phyloP scores from a whole-genome alignment of 2,888 invertebrate genomes.

The Cremastinae sp. region DNA sequence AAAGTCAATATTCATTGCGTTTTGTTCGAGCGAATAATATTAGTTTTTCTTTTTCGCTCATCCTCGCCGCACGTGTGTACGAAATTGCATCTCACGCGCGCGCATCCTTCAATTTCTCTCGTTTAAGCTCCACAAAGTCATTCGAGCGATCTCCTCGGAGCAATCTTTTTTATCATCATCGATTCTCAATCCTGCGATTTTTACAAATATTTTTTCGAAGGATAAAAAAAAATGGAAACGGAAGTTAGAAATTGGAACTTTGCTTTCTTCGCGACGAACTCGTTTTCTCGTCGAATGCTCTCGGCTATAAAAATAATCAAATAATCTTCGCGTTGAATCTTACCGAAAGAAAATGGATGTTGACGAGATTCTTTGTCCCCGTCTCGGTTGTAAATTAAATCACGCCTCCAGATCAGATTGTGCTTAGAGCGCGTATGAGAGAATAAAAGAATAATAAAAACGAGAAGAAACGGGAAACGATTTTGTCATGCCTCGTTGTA shows the following conservation, averaged over 20 bases:
- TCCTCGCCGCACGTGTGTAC: slow-evolving; percentile 2
- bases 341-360: too few relatives aligned
- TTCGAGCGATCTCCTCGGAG: slow-evolving; percentile 32
- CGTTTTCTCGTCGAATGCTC: too few relatives aligned
- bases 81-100: slow-evolving; percentile 28
- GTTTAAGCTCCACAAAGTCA: slow-evolving; percentile 47
- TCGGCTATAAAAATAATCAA: too few relatives aligned
- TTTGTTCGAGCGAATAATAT: slow-evolving; percentile 25
- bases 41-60: slow-evolving; percentile 14
- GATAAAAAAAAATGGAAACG: background rate
- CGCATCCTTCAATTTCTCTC: slow-evolving; percentile 47
- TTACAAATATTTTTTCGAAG: background rate
- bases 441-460: slow-evolving; percentile 14
- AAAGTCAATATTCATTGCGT: slow-evolving; percentile 51
- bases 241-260: too few relatives aligned
- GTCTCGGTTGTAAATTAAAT: too few relatives aligned
- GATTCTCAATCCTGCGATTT: background rate
- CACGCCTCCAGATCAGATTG: too few relatives aligned
- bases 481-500: slow-evolving; percentile 56
- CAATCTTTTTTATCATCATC: slow-evolving; percentile 14
- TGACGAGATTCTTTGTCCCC: too few relatives aligned
- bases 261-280: too few relatives aligned
- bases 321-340: too few relatives aligned
- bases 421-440: too few relatives aligned
- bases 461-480: slow-evolving; percentile 5